Percentiles rank a stretch among this genome's conserved stretches.
phyloP scores from a whole-genome alignment of 1,140 invertebrate genomes.

The Drosophila kepulauana region DNA sequence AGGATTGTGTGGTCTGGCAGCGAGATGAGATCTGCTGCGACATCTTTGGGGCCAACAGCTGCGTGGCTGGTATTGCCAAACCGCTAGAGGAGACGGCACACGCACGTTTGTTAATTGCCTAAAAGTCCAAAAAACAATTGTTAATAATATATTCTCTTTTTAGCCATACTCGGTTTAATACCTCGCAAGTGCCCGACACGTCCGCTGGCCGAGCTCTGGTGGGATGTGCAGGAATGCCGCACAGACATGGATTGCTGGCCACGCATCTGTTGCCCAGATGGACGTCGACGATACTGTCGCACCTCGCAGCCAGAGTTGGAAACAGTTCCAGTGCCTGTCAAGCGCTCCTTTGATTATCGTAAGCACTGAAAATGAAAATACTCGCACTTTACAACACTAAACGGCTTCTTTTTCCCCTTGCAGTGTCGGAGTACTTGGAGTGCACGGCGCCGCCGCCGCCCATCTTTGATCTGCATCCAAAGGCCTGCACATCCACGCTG shows the following conservation, averaged over 20 bases:
- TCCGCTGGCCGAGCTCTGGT: slow-evolving; percentile 88
- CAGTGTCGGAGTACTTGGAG: slow-evolving; percentile 88
- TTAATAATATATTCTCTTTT: slow-evolving; percentile 3
- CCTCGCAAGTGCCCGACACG: slow-evolving; percentile 88
- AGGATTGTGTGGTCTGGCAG: slow-evolving; percentile 86
- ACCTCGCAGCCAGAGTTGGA: slow-evolving; percentile 88
- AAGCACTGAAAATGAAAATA: slow-evolving; percentile 41
- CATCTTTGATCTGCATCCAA: slow-evolving; percentile 88
- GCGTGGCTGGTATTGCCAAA: slow-evolving; percentile 87
- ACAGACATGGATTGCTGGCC: slow-evolving; percentile 89
- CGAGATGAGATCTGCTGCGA: slow-evolving; percentile 87
- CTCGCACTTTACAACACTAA: background rate
- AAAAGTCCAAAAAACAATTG: too few species aligned
- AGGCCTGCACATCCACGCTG: slow-evolving; percentile 88
- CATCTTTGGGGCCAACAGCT: slow-evolving; percentile 85
- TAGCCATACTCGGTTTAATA: slow-evolving; percentile 88
- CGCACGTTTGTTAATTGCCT: slow-evolving; percentile 85
- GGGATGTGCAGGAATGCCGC: slow-evolving; percentile 88
- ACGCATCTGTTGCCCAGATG: slow-evolving; percentile 89
- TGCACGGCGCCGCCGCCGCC: slow-evolving; percentile 89
- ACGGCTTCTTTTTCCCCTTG: slow-evolving; percentile 41
- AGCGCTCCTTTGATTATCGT: slow-evolving; percentile 85
- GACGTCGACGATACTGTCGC: slow-evolving; percentile 88
- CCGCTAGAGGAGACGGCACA: slow-evolving; percentile 86
- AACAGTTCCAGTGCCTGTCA: slow-evolving; percentile 86